These are phyloP conservation scores for Drosophila emarginata DNA, from an alignment of 2,888 invertebrate species.

Conservation along the genomic window DNA sequence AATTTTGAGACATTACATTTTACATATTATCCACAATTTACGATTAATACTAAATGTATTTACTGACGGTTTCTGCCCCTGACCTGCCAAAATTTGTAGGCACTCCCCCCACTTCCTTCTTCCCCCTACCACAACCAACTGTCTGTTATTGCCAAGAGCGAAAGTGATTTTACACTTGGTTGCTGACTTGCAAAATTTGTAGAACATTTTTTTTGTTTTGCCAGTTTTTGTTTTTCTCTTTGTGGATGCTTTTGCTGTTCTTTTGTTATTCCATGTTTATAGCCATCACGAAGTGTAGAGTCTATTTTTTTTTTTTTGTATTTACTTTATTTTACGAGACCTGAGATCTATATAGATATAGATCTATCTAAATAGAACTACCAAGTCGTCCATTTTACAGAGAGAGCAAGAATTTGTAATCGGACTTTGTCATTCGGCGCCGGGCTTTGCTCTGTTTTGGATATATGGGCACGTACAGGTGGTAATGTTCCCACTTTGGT, in stretches of 20 bases:
- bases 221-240: not conserved
- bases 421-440: not conserved
- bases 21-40: not conserved
- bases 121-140: not conserved
- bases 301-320: too few species aligned
- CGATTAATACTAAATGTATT: not conserved
- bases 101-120: not conserved
- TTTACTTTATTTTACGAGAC: not conserved
- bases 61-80: not conserved
- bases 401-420: not conserved
- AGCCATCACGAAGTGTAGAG: not conserved
- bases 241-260: not conserved
- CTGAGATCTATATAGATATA: not conserved
- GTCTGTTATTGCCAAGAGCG: slow-evolving; percentile 6
- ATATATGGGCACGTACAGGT: not conserved
- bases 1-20: too few species aligned
- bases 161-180: slow-evolving; percentile 22
- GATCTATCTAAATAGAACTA: not conserved
- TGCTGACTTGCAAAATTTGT: slow-evolving; percentile 32
- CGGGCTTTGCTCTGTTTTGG: not conserved
- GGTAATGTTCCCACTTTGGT: too few species aligned
- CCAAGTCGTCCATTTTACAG: not conserved
- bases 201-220: not conserved
- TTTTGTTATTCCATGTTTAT: not conserved
- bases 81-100: too few species aligned